Evolutionary conservation across 2,797 vertebrate genomes (phyloP).

Genomic region (Miichthys miiuy): DNA sequence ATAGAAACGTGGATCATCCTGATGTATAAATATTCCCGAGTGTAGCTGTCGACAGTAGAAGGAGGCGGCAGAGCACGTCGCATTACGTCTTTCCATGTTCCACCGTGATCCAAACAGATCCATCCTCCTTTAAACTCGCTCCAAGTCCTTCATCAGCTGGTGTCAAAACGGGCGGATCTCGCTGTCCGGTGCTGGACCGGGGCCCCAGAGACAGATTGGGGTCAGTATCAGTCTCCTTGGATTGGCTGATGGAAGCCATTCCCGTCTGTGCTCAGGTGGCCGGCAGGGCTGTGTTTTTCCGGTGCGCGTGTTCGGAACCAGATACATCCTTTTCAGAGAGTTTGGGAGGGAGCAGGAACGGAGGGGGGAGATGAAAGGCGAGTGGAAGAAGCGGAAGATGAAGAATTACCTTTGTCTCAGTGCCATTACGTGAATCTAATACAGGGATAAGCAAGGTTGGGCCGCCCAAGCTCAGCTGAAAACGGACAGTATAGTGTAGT

Average conservation of each 20-base stretch:
- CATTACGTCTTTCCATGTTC: slow-evolving; percentile 53
- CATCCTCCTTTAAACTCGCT: slow-evolving; percentile 72
- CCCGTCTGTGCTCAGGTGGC: slow-evolving; percentile 68
- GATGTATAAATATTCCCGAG: slow-evolving; percentile 40
- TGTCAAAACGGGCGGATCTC: slow-evolving; percentile 54
- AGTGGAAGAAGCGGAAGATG: slow-evolving; percentile 66
- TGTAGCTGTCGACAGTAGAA: slow-evolving; percentile 40
- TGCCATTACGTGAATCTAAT: slow-evolving; percentile 73
- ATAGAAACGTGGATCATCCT: slow-evolving; percentile 27
- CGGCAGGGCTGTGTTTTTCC: slow-evolving; percentile 55
- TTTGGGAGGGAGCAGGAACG: slow-evolving; percentile 40
- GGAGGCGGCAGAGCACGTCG: not conserved
- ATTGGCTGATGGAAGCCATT: slow-evolving; percentile 69
- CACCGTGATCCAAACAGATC: slow-evolving; percentile 46
- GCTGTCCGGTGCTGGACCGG: slow-evolving; percentile 47
- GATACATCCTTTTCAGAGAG: slow-evolving; percentile 71
- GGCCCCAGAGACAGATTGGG: slow-evolving; percentile 58
- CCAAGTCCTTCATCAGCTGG: slow-evolving; percentile 72
- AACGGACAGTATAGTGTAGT: slow-evolving; percentile 6
- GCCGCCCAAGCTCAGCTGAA: slow-evolving; percentile 21
- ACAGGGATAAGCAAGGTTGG: slow-evolving; percentile 59
- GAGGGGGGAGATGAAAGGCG: slow-evolving; percentile 74
- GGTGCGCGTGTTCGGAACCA: slow-evolving; percentile 62
- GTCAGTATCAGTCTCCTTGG: slow-evolving; percentile 54
- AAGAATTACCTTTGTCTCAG: slow-evolving; percentile 72